phyloP scores from a whole-genome alignment of 1,140 invertebrate genomes.

The Sipha flava region DNA sequence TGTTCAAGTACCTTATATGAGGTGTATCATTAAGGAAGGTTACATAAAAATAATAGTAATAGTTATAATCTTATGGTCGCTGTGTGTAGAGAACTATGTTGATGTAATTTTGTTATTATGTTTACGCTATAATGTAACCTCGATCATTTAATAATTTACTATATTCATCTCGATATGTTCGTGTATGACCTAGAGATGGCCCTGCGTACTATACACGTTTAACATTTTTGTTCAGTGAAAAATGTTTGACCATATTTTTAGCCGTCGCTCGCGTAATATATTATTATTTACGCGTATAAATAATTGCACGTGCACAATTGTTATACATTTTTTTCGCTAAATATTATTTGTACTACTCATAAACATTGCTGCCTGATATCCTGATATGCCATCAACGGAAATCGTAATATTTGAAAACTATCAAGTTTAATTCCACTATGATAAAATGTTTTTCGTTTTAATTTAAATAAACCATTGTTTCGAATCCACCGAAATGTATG shows the following conservation, averaged over 20 bases:
- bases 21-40: background rate
- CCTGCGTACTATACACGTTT: background rate
- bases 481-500: too few species aligned
- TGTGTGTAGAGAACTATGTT: background rate
- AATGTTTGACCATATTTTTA: background rate
- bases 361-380: too few species aligned
- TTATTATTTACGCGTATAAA: background rate
- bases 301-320: too few species aligned
- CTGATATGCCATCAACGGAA: too few species aligned
- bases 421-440: too few species aligned
- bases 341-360: too few species aligned
- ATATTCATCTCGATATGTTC: background rate
- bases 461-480: too few species aligned
- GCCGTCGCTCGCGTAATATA: background rate
- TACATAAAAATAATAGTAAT: too few species aligned
- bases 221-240: background rate
- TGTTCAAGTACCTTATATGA: background rate
- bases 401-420: too few species aligned
- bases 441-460: too few species aligned
- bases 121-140: background rate
- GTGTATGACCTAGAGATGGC: slow-evolving; percentile 17
- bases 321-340: too few species aligned
- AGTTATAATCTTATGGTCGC: background rate
- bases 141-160: background rate
- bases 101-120: background rate